These are phyloP conservation scores for Hemibagrus wyckioides DNA, from an alignment of 2,113 vertebrate genomes.

Conservation along the genomic window DNA sequence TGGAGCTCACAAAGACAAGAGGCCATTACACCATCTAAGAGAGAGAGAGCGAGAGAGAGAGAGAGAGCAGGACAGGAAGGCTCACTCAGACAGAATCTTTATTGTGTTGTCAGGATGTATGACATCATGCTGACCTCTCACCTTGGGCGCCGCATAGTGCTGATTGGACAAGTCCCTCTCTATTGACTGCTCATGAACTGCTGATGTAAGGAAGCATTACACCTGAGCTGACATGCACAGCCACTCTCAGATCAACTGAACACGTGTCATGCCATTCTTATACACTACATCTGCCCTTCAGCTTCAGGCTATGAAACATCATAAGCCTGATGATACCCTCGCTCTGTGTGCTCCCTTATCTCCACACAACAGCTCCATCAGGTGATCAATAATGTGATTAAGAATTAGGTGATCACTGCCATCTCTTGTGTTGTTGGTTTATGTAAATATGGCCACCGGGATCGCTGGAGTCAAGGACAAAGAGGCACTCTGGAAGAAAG, in stretches of 20 bases:
- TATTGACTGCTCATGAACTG: slow-evolving; percentile 69
- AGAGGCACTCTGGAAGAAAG: neutral
- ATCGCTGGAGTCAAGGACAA: slow-evolving; percentile 47
- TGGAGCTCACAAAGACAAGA: slow-evolving; percentile 43
- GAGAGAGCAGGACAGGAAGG: slow-evolving; percentile 31
- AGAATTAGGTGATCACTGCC: slow-evolving; percentile 60
- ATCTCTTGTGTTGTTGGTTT: slow-evolving; percentile 49
- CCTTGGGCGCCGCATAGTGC: slow-evolving; percentile 58
- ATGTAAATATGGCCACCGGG: slow-evolving; percentile 40
- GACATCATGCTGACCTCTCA: slow-evolving; percentile 74
- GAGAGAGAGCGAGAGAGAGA: neutral
- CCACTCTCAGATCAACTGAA: slow-evolving; percentile 34
- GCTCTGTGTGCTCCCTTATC: slow-evolving; percentile 34
- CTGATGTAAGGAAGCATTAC: slow-evolving; percentile 72
- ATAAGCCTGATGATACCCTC: slow-evolving; percentile 23
- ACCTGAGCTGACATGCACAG: slow-evolving; percentile 51
- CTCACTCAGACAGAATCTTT: slow-evolving; percentile 61
- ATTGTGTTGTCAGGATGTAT: slow-evolving; percentile 73
- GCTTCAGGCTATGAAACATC: slow-evolving; percentile 26
- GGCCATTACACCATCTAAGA: slow-evolving; percentile 49
- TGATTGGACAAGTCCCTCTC: slow-evolving; percentile 72
- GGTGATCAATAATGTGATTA: slow-evolving; percentile 72
- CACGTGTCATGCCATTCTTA: slow-evolving; percentile 2
- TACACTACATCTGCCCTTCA: slow-evolving; percentile 26
- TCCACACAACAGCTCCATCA: slow-evolving; percentile 45